phyloP scores from a whole-genome alignment of 2,113 vertebrate species.

The Martes martes region DNA sequence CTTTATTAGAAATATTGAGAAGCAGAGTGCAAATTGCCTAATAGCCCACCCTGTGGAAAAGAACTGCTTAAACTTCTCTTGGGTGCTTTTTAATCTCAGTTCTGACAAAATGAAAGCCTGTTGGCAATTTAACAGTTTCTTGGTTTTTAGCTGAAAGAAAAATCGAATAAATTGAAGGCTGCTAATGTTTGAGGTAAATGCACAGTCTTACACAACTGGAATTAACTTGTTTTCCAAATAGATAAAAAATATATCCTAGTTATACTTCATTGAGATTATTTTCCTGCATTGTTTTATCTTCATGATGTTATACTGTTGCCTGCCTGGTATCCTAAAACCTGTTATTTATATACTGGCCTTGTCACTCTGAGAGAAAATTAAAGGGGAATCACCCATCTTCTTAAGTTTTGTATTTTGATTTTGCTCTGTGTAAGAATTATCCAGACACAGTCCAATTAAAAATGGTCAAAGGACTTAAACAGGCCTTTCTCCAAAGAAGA shows the following conservation, averaged over 20 bases:
- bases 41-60: not conserved
- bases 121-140: slow-evolving; percentile 53
- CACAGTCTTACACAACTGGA: not conserved
- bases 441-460: not conserved
- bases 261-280: slow-evolving; percentile 17
- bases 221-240: slow-evolving; percentile 46
- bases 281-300: slow-evolving; percentile 24
- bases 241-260: not conserved
- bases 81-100: slow-evolving; percentile 55
- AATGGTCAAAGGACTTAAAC: not conserved
- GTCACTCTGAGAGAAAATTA: not conserved
- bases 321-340: not conserved
- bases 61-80: slow-evolving; percentile 45
- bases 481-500: not conserved
- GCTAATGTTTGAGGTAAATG: slow-evolving; percentile 33
- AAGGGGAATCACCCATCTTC: not conserved
- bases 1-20: slow-evolving; percentile 36
- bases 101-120: slow-evolving; percentile 45
- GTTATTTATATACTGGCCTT: not conserved
- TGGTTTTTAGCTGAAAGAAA: slow-evolving; percentile 53
- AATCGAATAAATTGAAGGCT: not conserved
- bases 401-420: not conserved
- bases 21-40: slow-evolving; percentile 17
- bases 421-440: not conserved
- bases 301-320: not conserved